Percentiles rank a stretch among this genome's conserved stretches.
These are phyloP conservation scores for Tenthredo scrophulariae DNA, from an alignment of 2,888 invertebrate genomes.

Conservation along the genomic window DNA sequence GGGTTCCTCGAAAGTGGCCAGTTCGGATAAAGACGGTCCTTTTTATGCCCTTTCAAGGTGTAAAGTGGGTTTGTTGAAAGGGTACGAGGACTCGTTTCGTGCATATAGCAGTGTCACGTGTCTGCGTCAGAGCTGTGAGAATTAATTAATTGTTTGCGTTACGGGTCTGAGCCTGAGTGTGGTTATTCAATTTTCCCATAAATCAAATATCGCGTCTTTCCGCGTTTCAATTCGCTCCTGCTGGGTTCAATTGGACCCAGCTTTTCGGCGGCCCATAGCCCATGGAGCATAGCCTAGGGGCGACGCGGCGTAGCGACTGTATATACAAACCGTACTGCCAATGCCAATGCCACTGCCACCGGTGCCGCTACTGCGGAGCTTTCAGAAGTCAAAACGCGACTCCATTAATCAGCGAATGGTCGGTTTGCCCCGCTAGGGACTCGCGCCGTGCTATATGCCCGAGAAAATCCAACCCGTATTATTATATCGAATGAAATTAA, in stretches of 20 bases:
- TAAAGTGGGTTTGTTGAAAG: slow-evolving; percentile 8
- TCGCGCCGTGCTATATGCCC: not conserved
- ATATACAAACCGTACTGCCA: not conserved
- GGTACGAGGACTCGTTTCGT: not conserved
- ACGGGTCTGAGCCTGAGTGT: not conserved
- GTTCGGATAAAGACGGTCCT: not conserved
- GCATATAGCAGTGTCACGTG: not conserved
- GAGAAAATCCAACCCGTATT: slow-evolving; percentile 59
- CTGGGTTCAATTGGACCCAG: slow-evolving; percentile 1
- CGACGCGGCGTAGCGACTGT: not conserved
- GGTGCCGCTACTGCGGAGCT: not conserved
- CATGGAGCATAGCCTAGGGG: too few species aligned
- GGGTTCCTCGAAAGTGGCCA: not conserved
- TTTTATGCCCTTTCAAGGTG: not conserved
- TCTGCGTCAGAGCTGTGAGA: not conserved
- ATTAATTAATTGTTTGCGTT: slow-evolving; percentile 33
- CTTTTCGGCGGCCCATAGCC: not conserved
- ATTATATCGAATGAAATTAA: slow-evolving; percentile 78
- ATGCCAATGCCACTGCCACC: not conserved
- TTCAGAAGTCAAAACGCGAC: slow-evolving; percentile 69
- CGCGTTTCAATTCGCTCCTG: slow-evolving; percentile 18
- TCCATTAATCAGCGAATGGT: slow-evolving; percentile 74
- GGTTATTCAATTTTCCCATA: slow-evolving; percentile 42
- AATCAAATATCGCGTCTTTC: slow-evolving; percentile 46
- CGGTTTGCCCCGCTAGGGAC: slow-evolving; percentile 25